Conservation (phyloP, 1,140 invertebrate species). For the Homarus americanus region DNA sequence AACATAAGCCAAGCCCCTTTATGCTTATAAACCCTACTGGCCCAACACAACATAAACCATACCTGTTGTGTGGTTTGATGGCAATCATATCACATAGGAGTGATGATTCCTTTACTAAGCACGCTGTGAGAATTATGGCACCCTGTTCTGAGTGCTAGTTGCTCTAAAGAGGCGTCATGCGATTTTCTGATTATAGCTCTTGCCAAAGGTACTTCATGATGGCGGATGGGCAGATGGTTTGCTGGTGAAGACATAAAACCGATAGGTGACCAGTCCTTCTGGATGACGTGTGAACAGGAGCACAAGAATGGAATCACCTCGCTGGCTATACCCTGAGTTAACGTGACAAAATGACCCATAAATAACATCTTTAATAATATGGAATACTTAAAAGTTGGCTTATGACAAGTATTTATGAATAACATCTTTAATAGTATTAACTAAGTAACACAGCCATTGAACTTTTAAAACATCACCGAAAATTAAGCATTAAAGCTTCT, state of each 20-base stretch:
- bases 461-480: too few relatives aligned
- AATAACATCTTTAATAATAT: too few relatives aligned
- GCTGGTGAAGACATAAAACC: constrained; percentile 93
- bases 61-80: constrained; percentile 80
- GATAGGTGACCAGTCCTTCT: constrained; percentile 95
- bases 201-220: constrained; percentile 94
- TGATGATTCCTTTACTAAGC: constrained; percentile 78
- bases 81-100: constrained; percentile 87
- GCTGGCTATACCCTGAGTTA: constrained; percentile 84
- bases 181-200: constrained; percentile 96
- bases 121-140: constrained; percentile 72
- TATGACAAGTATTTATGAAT: too few relatives aligned
- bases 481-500: too few relatives aligned
- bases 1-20: too few relatives aligned
- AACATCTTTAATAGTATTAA: too few relatives aligned
- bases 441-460: too few relatives aligned
- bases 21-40: too few relatives aligned
- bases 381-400: too few relatives aligned
- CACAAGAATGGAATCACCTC: constrained; percentile 96
- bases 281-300: constrained; percentile 94
- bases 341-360: too few relatives aligned
- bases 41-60: too few relatives aligned
- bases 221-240: constrained; percentile 89
- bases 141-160: constrained; percentile 87
- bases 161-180: constrained; percentile 93